phyloP scores from a whole-genome alignment of 2,888 invertebrate genomes.

The Eilema sororculum region DNA sequence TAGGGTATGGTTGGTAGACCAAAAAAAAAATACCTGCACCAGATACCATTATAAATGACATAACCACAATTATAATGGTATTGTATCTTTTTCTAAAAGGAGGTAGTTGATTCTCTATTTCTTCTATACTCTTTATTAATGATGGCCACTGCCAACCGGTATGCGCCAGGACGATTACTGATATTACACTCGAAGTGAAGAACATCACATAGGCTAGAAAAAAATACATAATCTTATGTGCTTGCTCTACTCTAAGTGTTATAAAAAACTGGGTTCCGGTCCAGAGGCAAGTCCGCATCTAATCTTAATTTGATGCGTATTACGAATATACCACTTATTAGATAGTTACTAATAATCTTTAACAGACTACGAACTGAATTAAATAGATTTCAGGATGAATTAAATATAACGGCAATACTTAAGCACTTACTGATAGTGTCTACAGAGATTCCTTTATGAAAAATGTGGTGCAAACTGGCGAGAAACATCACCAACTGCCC shows the following conservation, averaged over 20 bases:
- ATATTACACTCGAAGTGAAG: slow-evolving; percentile 58
- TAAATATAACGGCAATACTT: background rate
- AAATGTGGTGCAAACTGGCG: slow-evolving; percentile 56
- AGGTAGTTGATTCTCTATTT: slow-evolving; percentile 59
- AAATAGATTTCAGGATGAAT: background rate
- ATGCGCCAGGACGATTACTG: slow-evolving; percentile 54
- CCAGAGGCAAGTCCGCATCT: too few relatives aligned
- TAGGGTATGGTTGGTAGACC: too few relatives aligned
- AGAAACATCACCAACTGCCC: slow-evolving; percentile 63
- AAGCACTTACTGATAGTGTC: slow-evolving; percentile 61
- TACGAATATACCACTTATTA: too few relatives aligned
- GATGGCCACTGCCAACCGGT: slow-evolving; percentile 60
- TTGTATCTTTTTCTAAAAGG: slow-evolving; percentile 57
- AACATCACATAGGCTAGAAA: slow-evolving; percentile 65
- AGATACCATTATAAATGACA: background rate
- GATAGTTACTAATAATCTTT: too few relatives aligned
- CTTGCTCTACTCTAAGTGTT: too few relatives aligned
- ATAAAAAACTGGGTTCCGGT: too few relatives aligned
- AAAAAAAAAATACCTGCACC: background rate
- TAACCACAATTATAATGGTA: slow-evolving; percentile 38
- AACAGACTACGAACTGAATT: background rate
- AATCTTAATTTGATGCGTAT: too few relatives aligned
- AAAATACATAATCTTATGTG: background rate
- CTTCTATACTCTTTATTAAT: slow-evolving; percentile 53
- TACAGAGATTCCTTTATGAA: slow-evolving; percentile 55